Conservation (phyloP, 2,888 invertebrate genomes). For the Ectropis crepuscularia region DNA sequence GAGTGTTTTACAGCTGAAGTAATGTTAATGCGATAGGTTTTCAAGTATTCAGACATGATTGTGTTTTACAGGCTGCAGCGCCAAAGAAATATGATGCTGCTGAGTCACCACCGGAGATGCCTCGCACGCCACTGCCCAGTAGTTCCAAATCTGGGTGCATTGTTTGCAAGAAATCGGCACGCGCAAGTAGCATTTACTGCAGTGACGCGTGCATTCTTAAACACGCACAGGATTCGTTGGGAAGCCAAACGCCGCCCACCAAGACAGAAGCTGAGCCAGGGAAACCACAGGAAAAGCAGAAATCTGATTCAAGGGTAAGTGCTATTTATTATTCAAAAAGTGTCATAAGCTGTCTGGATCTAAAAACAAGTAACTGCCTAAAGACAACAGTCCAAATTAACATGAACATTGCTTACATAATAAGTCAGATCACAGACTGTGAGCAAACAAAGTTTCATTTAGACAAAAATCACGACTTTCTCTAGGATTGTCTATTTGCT, state of each 20-base stretch:
- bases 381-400: too few species aligned
- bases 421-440: too few species aligned
- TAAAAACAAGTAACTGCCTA: too few species aligned
- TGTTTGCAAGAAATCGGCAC: slow-evolving; percentile 90
- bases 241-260: slow-evolving; percentile 51
- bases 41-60: slow-evolving; percentile 3
- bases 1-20: neutral
- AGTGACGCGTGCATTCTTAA: slow-evolving; percentile 94
- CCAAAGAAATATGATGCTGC: slow-evolving; percentile 48
- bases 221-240: slow-evolving; percentile 90
- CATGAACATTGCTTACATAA: too few species aligned
- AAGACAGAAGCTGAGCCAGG: slow-evolving; percentile 59
- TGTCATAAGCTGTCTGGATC: too few species aligned
- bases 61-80: slow-evolving; percentile 20
- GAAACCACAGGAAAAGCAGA: slow-evolving; percentile 62
- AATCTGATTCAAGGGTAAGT: slow-evolving; percentile 74
- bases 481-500: too few species aligned
- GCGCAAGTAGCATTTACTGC: slow-evolving; percentile 95
- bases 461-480: too few species aligned
- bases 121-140: slow-evolving; percentile 49
- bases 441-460: too few species aligned
- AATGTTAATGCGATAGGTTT: slow-evolving; percentile 4
- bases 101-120: slow-evolving; percentile 16
- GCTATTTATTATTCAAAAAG: neutral
- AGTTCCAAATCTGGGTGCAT: slow-evolving; percentile 85